These are phyloP conservation scores for Trichacis sp. DNA, from an alignment of 2,888 invertebrate genomes.

Conservation along the genomic window DNA sequence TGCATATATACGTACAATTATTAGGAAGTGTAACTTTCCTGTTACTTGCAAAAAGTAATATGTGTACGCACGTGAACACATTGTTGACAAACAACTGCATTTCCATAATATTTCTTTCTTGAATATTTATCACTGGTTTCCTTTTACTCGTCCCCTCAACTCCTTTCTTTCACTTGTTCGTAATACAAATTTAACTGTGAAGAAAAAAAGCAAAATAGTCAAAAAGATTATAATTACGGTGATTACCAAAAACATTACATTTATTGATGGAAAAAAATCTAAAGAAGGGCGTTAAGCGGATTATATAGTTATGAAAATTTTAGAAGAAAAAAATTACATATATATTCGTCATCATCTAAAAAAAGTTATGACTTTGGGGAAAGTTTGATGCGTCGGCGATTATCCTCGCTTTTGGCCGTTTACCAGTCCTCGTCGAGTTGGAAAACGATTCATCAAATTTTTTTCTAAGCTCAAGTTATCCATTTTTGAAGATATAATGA, in stretches of 20 bases:
- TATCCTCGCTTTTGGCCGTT: constrained; percentile 2
- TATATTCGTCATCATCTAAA: constrained; percentile 40
- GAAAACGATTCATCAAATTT: constrained; percentile 56
- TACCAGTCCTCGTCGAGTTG: constrained; percentile 1
- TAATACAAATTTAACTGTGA: constrained; percentile 36
- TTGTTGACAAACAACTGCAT: constrained; percentile 45
- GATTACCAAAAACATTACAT: constrained; percentile 35
- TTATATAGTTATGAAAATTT: constrained; percentile 41
- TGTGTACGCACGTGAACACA: constrained; percentile 46
- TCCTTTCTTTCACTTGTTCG: constrained; percentile 43
- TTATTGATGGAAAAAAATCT: constrained; percentile 35
- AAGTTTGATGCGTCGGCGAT: constrained; percentile 49
- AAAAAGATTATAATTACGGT: constrained; percentile 28
- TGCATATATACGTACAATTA: constrained; percentile 51
- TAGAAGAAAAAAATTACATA: constrained; percentile 34
- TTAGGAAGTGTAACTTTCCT: constrained; percentile 44
- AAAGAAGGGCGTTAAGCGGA: constrained; percentile 41
- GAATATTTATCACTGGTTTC: constrained; percentile 41
- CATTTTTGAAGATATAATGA: constrained; percentile 41
- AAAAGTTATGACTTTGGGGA: constrained; percentile 42
- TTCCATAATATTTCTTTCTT: constrained; percentile 37
- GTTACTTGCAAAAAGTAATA: constrained; percentile 40
- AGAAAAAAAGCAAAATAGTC: constrained; percentile 27
- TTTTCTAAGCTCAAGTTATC: constrained; percentile 53
- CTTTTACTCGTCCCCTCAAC: constrained; percentile 40